Evolutionary conservation across 2,113 vertebrate species (phyloP), one percentile per base, ranked within the genome.

Genomic region (Parotia lawesii): DNA sequence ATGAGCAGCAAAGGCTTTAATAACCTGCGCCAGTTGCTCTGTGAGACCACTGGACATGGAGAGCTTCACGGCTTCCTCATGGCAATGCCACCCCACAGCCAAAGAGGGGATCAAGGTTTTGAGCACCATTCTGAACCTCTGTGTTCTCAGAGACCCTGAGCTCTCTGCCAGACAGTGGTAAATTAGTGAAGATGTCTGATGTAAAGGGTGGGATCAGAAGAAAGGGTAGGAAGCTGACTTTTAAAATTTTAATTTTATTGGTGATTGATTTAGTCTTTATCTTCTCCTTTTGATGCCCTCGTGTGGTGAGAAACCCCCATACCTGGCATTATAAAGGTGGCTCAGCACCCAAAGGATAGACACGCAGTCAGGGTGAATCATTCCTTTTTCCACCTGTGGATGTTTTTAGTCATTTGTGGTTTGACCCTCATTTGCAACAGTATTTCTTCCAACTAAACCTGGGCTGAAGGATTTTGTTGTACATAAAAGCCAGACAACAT

Each of bases 31-130:
- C 19, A 40, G 2, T 9, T 9, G 16, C 75, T 45, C 44, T 11
- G 33, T 48, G 11, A 29, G 35, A 19, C 9, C 50, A 2, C 1
- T 10, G 53, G 12, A 4, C 3, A 2, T 0, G 4, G 47, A 48
- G 29, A 62, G 21, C 31, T n/a, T 8, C 3, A 1, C 1, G 2
- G 28, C 23, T 42, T 28, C 53, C 19, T 10, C 10, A 3, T 5
- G 19, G 76, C 15, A 27, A 1, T 6, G 15, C 67, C 54, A 5
- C 47, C 33, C 5, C 51, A 8, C 10, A 20, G 62, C 15, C 35
- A 40, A 9, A 16, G 29, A 21, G 28, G n/a, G 33, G 58, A 45
- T 2, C 11, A 3, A 3, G 19, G 47, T 1, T n/a, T 8, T 31
- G 10, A 4, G 27, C 18, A 12, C 11, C 4, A 0, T 18, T 9